A percentile compares a stretch with the other conserved stretches of the same genome.
These are phyloP conservation scores for Temnothorax ravouxi DNA, from an alignment of 2,888 invertebrate genomes.

Conservation along the genomic window DNA sequence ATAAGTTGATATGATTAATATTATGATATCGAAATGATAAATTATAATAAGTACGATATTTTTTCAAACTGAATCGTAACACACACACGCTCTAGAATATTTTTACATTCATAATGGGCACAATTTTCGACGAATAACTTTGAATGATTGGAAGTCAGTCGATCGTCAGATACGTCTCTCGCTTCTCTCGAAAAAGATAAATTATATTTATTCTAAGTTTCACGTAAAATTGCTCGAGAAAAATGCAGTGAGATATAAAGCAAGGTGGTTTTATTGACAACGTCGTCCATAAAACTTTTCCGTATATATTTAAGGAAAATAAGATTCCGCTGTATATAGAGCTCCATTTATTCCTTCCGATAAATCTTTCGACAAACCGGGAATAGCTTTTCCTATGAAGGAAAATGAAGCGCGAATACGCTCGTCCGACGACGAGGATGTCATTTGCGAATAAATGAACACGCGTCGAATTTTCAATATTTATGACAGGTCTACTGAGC, in stretches of 20 bases:
- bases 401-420: constrained; percentile 36
- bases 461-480: neutral
- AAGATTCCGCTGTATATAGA: constrained; percentile 24
- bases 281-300: neutral
- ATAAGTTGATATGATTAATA: neutral
- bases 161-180: neutral
- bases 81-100: too few species aligned
- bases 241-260: constrained; percentile 12
- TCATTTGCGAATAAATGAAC: constrained; percentile 42
- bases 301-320: constrained; percentile 43
- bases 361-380: constrained; percentile 50
- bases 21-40: neutral
- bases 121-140: neutral
- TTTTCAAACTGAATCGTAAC: neutral
- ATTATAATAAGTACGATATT: neutral
- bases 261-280: neutral
- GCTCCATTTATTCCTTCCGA: constrained; percentile 63
- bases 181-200: neutral
- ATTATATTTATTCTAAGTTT: neutral
- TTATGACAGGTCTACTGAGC: neutral
- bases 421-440: neutral
- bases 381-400: constrained; percentile 38
- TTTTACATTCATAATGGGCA: neutral
- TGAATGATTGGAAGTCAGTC: neutral
- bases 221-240: constrained; percentile 15